Conservation (phyloP, 2,888 invertebrate genomes). For the Pristionchus entomophagus region DNA sequence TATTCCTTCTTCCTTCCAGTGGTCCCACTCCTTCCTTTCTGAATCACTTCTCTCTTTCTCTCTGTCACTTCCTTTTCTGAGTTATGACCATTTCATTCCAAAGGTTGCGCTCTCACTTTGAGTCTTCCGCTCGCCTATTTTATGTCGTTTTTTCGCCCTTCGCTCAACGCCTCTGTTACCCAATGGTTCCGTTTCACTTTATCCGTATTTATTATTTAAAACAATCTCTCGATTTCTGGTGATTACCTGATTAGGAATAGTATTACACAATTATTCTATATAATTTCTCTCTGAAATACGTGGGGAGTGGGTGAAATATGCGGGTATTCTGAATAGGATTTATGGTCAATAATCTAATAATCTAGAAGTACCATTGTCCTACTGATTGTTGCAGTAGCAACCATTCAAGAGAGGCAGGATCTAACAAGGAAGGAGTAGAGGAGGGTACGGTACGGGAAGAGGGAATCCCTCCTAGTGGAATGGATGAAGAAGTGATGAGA, state of each 20-base stretch:
- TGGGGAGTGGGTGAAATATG: background rate
- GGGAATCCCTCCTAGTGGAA: slow-evolving; percentile 27
- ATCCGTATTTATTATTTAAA: slow-evolving; percentile 8
- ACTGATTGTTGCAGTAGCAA: slow-evolving; percentile 35
- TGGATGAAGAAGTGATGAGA: background rate
- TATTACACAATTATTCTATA: slow-evolving; percentile 13
- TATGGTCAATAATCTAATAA: background rate
- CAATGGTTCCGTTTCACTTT: background rate
- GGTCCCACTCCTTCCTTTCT: background rate
- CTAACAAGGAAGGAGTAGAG: background rate
- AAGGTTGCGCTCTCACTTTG: background rate
- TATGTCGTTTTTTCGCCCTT: background rate
- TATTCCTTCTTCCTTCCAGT: slow-evolving; percentile 13
- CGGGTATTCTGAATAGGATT: background rate
- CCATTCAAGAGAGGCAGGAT: slow-evolving; percentile 8
- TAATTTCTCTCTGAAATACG: slow-evolving; percentile 9
- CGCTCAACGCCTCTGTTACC: background rate
- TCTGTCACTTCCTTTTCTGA: background rate
- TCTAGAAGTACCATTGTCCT: slow-evolving; percentile 18
- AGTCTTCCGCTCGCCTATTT: slow-evolving; percentile 11
- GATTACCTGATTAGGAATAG: background rate
- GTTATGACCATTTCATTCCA: slow-evolving; percentile 1
- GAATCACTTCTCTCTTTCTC: background rate
- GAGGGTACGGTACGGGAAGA: slow-evolving; percentile 29
- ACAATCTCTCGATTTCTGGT: background rate